Evolutionary conservation across 2,888 invertebrate genomes (phyloP).

Genomic region (Orchesellides sinensis): DNA sequence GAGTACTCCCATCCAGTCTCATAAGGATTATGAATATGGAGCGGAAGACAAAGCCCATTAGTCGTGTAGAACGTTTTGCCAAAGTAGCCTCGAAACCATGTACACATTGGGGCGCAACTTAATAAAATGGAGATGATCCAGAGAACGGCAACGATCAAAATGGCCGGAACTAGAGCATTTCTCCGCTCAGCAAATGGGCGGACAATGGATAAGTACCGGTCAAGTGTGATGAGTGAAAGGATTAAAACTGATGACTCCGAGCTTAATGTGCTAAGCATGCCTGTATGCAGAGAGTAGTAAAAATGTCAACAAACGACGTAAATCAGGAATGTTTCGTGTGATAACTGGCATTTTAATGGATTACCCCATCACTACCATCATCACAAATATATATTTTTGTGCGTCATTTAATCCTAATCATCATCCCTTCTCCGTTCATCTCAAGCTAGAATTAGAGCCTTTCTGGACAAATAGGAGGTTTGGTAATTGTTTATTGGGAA

Average conservation of each 20-base stretch:
- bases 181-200: slow-evolving; percentile 79
- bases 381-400: background rate
- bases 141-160: slow-evolving; percentile 78
- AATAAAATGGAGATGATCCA: slow-evolving; percentile 79
- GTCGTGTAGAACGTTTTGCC: slow-evolving; percentile 81
- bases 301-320: background rate
- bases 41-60: slow-evolving; percentile 81
- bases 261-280: slow-evolving; percentile 81
- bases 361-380: background rate
- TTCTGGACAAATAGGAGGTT: background rate
- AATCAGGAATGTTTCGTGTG: slow-evolving; percentile 20
- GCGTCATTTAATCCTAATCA: slow-evolving; percentile 5
- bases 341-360: slow-evolving; percentile 30
- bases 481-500: background rate
- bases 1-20: slow-evolving; percentile 82
- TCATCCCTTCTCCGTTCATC: background rate
- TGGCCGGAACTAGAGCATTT: slow-evolving; percentile 78
- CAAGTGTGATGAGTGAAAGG: slow-evolving; percentile 81
- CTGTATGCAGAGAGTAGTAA: too few relatives aligned
- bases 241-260: slow-evolving; percentile 82
- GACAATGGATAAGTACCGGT: slow-evolving; percentile 82
- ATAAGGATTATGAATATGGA: slow-evolving; percentile 82
- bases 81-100: slow-evolving; percentile 78
- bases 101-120: slow-evolving; percentile 79
- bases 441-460: background rate